phyloP scores from a whole-genome alignment of 1,140 invertebrate genomes.

The Chymomyza costata region DNA sequence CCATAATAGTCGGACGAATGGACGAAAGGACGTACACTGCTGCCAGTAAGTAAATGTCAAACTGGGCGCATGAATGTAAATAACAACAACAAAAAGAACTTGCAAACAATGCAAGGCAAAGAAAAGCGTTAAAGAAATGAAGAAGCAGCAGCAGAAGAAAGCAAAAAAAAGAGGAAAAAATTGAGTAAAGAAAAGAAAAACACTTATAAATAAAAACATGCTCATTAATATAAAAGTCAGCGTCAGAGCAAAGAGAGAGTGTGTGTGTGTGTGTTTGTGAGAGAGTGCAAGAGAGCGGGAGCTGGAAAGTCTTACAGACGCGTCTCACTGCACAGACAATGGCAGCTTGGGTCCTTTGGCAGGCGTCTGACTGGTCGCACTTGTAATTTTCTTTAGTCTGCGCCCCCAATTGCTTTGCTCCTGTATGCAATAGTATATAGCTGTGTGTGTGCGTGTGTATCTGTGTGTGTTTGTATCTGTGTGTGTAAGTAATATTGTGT shows the following conservation, averaged over 20 bases:
- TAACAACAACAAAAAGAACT: conserved; percentile 23
- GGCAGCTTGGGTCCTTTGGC: conserved; percentile 16
- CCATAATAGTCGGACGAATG: conserved; percentile 16
- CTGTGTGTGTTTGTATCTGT: no score
- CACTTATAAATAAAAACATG: conserved; percentile 71
- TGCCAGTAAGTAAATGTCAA: conserved; percentile 49
- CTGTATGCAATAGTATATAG: no score
- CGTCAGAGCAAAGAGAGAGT: conserved; percentile 7
- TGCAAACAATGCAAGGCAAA: conserved; percentile 17
- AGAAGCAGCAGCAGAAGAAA: not conserved
- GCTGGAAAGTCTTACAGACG: not conserved
- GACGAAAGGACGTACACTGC: not conserved
- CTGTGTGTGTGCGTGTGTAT: no score
- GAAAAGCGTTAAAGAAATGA: conserved; percentile 17
- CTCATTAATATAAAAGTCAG: conserved; percentile 70
- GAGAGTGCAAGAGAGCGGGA: not conserved
- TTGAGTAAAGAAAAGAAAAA: conserved; percentile 29
- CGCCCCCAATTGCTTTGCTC: no score
- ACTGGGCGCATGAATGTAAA: conserved; percentile 27
- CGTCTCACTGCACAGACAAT: conserved; percentile 27
- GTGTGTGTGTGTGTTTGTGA: not conserved
- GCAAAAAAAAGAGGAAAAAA: conserved; percentile 6
- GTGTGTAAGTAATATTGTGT: conserved; percentile 18
- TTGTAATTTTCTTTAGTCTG: conserved; percentile 58
- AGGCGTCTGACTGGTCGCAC: conserved; percentile 19